These are phyloP conservation scores for Corbicula japonica DNA, from an alignment of 2,888 invertebrate genomes.

Conservation along the genomic window DNA sequence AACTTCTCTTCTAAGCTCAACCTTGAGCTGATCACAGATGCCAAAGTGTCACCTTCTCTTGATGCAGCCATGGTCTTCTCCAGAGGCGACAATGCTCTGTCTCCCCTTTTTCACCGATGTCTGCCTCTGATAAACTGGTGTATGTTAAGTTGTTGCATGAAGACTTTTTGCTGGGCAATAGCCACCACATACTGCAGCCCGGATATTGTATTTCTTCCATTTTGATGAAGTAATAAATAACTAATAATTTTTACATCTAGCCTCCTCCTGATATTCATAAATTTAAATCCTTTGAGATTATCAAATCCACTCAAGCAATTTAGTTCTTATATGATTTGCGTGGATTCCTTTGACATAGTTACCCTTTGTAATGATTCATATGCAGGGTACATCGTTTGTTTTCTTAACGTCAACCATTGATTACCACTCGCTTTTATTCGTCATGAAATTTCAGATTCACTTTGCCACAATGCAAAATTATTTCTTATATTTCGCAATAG, in stretches of 20 bases:
- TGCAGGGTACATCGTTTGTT: background rate
- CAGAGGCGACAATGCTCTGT: slow-evolving; percentile 40
- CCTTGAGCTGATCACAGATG: too few species aligned
- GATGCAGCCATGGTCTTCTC: too few species aligned
- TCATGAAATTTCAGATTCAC: background rate
- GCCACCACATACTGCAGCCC: too few species aligned
- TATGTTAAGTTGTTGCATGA: too few species aligned
- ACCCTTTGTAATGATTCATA: slow-evolving; percentile 3
- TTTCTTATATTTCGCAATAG: background rate
- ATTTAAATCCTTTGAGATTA: background rate
- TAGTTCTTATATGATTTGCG: background rate
- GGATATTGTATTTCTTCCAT: slow-evolving; percentile 3
- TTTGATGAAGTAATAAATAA: too few species aligned
- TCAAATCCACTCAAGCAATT: background rate
- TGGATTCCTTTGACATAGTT: slow-evolving; percentile 4
- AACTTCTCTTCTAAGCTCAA: slow-evolving; percentile 51
- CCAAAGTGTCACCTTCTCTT: too few species aligned
- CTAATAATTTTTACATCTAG: background rate
- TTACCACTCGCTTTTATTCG: slow-evolving; percentile 1
- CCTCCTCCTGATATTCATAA: background rate
- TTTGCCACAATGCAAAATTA: background rate
- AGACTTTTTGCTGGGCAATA: too few species aligned
- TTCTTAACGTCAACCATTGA: background rate
- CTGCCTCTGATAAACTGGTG: slow-evolving; percentile 50
- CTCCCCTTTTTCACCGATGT: slow-evolving; percentile 44